Conservation (phyloP, 2,888 invertebrate genomes). For the Nemoura dubitans region DNA sequence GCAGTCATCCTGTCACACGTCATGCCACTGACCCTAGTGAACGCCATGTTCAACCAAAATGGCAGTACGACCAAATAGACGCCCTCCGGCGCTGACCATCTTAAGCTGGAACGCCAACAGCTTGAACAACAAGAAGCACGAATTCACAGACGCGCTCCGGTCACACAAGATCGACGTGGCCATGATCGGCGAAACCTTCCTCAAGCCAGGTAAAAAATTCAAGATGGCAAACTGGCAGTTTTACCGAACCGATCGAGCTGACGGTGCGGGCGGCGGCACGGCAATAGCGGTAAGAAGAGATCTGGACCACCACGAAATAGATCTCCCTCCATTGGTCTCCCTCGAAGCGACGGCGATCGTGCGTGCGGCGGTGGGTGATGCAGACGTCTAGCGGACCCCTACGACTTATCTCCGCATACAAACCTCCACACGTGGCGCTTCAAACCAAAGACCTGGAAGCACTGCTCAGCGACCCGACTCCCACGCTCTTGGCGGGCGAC, state of each 20-base stretch:
- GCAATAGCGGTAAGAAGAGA: neutral
- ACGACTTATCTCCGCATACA: neutral
- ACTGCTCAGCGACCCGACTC: neutral
- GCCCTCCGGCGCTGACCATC: neutral
- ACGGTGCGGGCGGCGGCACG: neutral
- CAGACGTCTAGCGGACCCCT: neutral
- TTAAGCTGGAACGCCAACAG: neutral
- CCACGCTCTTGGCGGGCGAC: neutral
- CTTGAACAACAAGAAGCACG: neutral
- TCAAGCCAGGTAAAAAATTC: neutral
- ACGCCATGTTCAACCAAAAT: constrained; percentile 8
- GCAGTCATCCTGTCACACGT: neutral
- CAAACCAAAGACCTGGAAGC: neutral
- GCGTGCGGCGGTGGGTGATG: too few species aligned
- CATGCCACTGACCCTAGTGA: neutral
- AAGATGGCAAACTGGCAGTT: too few species aligned
- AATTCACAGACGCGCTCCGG: neutral
- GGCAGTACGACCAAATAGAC: neutral
- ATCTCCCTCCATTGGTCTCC: neutral
- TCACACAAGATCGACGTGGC: neutral
- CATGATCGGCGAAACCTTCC: neutral
- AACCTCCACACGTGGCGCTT: neutral
- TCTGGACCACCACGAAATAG: neutral
- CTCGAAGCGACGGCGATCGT: constrained; percentile 7
- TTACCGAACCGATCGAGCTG: neutral